These are phyloP conservation scores for Tachycineta bicolor DNA, from an alignment of 2,113 vertebrate genomes.

Conservation along the genomic window DNA sequence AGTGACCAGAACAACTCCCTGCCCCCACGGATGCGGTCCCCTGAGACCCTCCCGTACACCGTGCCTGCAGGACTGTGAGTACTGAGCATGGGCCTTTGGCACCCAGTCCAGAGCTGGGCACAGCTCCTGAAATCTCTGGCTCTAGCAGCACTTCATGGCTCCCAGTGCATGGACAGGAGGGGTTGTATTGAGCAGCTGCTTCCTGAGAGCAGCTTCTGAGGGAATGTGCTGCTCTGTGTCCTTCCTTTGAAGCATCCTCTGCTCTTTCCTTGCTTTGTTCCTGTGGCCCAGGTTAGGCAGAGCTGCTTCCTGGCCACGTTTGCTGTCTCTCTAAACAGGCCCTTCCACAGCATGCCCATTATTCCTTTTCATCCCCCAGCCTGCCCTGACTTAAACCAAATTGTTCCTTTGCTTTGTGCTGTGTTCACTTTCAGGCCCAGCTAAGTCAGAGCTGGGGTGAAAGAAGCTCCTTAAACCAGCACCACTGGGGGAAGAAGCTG, in stretches of 20 bases:
- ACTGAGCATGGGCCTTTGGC: not conserved
- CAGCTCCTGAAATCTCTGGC: not conserved
- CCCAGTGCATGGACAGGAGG: not conserved
- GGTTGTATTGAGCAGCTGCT: not conserved
- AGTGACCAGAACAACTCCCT: not conserved
- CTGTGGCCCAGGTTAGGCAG: not conserved
- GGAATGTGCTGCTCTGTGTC: not conserved
- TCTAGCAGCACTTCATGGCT: not conserved
- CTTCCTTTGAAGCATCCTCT: not conserved
- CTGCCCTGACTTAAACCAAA: not conserved
- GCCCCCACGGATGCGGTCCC: not conserved
- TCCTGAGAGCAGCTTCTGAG: not conserved
- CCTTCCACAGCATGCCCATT: not conserved
- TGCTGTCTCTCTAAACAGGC: not conserved
- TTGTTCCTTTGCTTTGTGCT: not conserved
- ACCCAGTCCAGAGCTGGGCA: not conserved
- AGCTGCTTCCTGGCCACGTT: not conserved
- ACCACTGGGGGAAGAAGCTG: not conserved
- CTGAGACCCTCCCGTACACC: rapidly evolving
- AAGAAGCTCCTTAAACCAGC: not conserved
- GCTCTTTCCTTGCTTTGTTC: not conserved
- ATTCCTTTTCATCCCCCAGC: not conserved
- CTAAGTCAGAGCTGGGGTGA: not conserved
- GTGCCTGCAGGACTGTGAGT: not conserved
- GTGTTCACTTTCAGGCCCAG: not conserved